These are phyloP conservation scores for Axea sp. DNA, from an alignment of 2,888 invertebrate genomes.

Conservation along the genomic window DNA sequence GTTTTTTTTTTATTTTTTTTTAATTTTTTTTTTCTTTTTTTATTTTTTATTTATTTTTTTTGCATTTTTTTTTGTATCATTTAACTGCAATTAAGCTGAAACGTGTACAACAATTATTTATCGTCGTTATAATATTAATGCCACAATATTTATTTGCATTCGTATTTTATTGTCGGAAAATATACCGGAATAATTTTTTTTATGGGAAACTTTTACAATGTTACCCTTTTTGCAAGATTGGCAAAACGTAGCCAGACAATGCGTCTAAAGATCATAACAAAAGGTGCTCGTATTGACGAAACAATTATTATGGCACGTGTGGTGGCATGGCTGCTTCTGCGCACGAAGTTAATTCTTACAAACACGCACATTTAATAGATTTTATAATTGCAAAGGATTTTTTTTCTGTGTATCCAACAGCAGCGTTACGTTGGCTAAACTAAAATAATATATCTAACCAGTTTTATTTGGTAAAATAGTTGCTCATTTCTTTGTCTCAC, in stretches of 20 bases:
- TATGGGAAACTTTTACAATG: too few relatives aligned
- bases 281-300: slow-evolving; percentile 62
- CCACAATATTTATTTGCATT: neutral
- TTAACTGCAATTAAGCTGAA: slow-evolving; percentile 16
- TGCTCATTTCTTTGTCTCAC: too few relatives aligned
- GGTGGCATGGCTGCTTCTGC: slow-evolving; percentile 20
- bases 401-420: neutral
- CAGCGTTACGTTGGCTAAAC: too few relatives aligned
- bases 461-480: too few relatives aligned
- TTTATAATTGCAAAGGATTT: slow-evolving; percentile 13
- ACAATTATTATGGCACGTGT: slow-evolving; percentile 62
- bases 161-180: neutral
- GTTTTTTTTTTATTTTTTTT: too few relatives aligned
- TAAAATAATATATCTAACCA: too few relatives aligned
- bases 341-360: slow-evolving; percentile 28
- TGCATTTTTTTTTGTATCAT: neutral
- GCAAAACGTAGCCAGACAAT: slow-evolving; percentile 7
- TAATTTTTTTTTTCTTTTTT: too few relatives aligned
- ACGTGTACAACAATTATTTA: slow-evolving; percentile 32
- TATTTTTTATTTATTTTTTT: too few relatives aligned
- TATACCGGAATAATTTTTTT: too few relatives aligned
- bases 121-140: slow-evolving; percentile 2
- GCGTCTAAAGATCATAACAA: slow-evolving; percentile 35
- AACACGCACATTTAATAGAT: slow-evolving; percentile 17
- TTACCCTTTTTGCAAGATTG: neutral